Conservation (phyloP, 2,113 vertebrate species). For the Struthio camelus region DNA sequence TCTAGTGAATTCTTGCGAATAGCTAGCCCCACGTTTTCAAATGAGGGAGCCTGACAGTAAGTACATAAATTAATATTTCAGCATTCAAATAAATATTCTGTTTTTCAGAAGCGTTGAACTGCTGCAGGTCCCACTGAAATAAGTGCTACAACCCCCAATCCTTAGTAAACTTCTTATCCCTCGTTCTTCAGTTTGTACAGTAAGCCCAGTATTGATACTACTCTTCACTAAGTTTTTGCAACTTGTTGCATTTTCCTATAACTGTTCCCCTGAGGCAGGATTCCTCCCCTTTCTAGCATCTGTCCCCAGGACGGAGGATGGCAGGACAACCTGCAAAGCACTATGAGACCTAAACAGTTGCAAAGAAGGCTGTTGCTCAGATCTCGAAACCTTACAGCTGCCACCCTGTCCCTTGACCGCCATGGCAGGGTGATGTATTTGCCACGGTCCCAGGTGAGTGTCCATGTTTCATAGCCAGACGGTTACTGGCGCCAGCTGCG, state of each 20-base stretch:
- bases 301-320: not conserved
- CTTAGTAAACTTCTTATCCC: not conserved
- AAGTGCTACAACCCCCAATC: not conserved
- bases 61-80: not conserved
- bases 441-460: not conserved
- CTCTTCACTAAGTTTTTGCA: not conserved
- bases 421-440: too few species aligned
- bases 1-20: not conserved
- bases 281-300: not conserved
- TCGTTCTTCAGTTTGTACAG: not conserved
- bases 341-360: not conserved
- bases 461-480: not conserved
- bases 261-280: not conserved
- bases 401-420: not conserved
- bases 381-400: not conserved
- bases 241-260: not conserved
- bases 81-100: not conserved
- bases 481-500: too few species aligned
- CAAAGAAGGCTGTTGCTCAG: not conserved
- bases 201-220: not conserved
- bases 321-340: not conserved
- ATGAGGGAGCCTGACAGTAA: not conserved
- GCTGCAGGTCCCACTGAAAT: not conserved
- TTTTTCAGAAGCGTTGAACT: not conserved
- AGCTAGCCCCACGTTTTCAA: not conserved